Evolutionary conservation across 2,113 vertebrate genomes (phyloP), one percentile per base, ranked within the genome.

Genomic region (Lepus americanus): DNA sequence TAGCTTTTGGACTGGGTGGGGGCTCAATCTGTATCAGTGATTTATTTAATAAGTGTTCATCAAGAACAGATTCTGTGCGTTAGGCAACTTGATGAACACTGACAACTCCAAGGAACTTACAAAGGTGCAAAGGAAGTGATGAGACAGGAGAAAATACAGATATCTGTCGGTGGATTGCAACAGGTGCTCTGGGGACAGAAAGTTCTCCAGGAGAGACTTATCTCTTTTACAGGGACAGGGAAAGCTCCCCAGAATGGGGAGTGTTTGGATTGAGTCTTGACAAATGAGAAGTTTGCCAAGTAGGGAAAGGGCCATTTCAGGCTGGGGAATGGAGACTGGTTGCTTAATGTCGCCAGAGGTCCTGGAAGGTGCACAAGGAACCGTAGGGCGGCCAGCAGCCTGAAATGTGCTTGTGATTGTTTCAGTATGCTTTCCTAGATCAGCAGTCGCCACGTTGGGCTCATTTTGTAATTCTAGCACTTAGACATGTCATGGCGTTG

Each of bases 231-330:
- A 20, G 33, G 9, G 9, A 39, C 1, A 5, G 66, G 22, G 25
- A 87, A 77, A 29, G 0, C 44, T 74, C 69, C 33, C 23, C 1
- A 67, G 77, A 73, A 55, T 31, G 79, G 33, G 25, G 13, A 72
- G 33, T 69, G 7, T 76, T 73, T 91, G 78, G 36, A 67, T 29
- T 79, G 93, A 59, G 51, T 87, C 55, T 95, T 87, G 31, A 84
- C 31, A 44, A 29, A 79, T 44, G 9, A 74, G 49, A 89, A 67
- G 13, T 69, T 70, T 89, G 19, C 44, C 25, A 82, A 53, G 77
- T 3, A 73, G 78, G 72, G 55, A 83, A 88, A 91, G 55, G 17
- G 17, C 55, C 23, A n/a, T 31, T 89, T 91, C 69, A 33, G 51
- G 64, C 53, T 59, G 70, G 19, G 72, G 19, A 74, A 25, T 33